These are phyloP conservation scores for Dicerorhinus sumatrensis DNA, from an alignment of 2,113 vertebrate genomes.

Conservation along the genomic window DNA sequence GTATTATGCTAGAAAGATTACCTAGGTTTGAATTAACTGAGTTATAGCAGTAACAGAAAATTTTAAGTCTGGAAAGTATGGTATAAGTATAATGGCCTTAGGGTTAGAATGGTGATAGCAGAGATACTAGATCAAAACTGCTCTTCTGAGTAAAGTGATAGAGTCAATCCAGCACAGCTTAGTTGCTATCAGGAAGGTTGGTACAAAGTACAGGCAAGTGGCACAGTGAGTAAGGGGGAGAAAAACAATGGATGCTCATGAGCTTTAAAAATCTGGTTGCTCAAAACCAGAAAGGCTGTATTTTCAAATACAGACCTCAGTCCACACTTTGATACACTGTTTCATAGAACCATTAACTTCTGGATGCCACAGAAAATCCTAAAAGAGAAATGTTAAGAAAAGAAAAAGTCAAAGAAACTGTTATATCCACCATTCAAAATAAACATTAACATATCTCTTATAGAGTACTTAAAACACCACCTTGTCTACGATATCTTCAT, in stretches of 20 bases:
- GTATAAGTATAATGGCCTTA: not conserved
- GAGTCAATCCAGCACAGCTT: not conserved
- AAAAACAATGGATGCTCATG: not conserved
- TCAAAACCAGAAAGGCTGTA: conserved; percentile 5
- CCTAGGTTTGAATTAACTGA: not conserved
- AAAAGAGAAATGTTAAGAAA: conserved; percentile 59
- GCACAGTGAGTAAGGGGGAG: not conserved
- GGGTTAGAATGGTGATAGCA: not conserved
- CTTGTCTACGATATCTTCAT: not conserved
- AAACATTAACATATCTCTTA: not conserved
- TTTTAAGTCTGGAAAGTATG: not conserved
- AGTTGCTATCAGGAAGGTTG: not conserved
- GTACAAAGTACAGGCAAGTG: not conserved
- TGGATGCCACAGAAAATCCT: conserved; percentile 98
- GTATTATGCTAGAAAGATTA: not conserved
- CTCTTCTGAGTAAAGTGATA: not conserved
- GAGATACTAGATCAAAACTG: not conserved
- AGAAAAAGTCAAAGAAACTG: conserved; percentile 45
- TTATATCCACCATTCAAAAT: not conserved
- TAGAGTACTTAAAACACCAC: not conserved
- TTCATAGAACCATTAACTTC: conserved; percentile 98
- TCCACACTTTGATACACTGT: conserved; percentile 93
- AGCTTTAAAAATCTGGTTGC: not conserved
- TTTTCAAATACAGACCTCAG: conserved; percentile 87
- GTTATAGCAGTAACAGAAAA: not conserved